phyloP scores from a whole-genome alignment of 1,140 invertebrate genomes.

The Globodera rostochiensis region DNA sequence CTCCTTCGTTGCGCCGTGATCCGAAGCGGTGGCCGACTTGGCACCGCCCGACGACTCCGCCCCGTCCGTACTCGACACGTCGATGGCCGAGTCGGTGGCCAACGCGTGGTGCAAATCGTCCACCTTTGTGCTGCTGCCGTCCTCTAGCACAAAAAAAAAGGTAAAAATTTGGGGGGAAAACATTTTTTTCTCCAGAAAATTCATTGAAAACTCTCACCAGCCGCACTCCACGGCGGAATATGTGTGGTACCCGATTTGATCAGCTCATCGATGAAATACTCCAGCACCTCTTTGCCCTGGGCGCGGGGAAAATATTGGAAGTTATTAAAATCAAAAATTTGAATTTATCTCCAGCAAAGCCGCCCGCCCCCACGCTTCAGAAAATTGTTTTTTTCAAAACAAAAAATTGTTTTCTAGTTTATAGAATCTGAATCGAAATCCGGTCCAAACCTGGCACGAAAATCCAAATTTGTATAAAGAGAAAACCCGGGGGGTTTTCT shows the following conservation, averaged over 20 bases:
- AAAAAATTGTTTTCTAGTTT: too few relatives aligned
- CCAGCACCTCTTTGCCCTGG: slow-evolving; percentile 91
- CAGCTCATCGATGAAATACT: slow-evolving; percentile 83
- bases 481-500: too few relatives aligned
- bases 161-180: not conserved
- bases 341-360: too few relatives aligned
- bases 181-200: not conserved
- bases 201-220: not conserved
- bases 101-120: not conserved
- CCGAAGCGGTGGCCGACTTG: not conserved
- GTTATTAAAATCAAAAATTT: too few relatives aligned
- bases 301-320: slow-evolving; percentile 26
- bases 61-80: slow-evolving; percentile 33
- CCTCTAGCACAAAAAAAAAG: slow-evolving; percentile 21
- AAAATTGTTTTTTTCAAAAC: too few relatives aligned
- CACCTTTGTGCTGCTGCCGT: slow-evolving; percentile 25
- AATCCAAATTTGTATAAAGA: too few relatives aligned
- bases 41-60: slow-evolving; percentile 15
- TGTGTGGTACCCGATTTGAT: slow-evolving; percentile 79
- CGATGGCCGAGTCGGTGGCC: slow-evolving; percentile 3
- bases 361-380: too few relatives aligned
- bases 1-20: not conserved
- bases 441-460: too few relatives aligned
- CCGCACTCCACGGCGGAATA: slow-evolving; percentile 67
- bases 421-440: too few relatives aligned